Percentiles rank a stretch among this genome's conserved stretches.
Conservation (phyloP, 2,113 vertebrate species). For the Sorex araneus region DNA sequence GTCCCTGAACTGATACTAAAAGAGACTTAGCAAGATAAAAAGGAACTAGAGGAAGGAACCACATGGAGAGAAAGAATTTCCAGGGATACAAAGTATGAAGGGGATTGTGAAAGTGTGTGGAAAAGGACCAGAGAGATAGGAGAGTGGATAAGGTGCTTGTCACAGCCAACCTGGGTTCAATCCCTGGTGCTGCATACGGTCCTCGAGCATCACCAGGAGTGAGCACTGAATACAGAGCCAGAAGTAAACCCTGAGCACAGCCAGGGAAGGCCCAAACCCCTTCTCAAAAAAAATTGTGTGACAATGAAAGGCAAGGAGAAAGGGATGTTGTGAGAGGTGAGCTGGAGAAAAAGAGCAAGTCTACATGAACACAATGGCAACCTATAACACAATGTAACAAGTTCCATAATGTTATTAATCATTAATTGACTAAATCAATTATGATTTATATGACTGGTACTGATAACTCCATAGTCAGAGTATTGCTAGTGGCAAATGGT, state of each 20-base stretch:
- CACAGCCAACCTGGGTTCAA: too few relatives aligned
- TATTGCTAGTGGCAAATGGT: neutral
- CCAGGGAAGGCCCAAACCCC: too few relatives aligned
- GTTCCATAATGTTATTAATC: conserved; percentile 19
- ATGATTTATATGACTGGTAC: neutral
- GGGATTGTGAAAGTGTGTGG: too few relatives aligned
- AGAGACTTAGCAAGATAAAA: conserved; percentile 46
- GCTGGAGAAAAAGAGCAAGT: conserved; percentile 17
- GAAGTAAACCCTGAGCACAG: too few relatives aligned
- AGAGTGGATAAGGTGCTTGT: too few relatives aligned
- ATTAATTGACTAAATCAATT: conserved; percentile 28
- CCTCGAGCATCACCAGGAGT: too few relatives aligned
- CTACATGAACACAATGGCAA: conserved; percentile 21
- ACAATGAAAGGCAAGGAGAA: conserved; percentile 24
- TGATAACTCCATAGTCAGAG: conserved; percentile 33
- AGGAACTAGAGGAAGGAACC: neutral
- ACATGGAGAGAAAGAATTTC: conserved; percentile 9
- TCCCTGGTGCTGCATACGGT: too few relatives aligned
- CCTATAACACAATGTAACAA: conserved; percentile 9
- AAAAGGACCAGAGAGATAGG: too few relatives aligned
- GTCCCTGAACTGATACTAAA: neutral
- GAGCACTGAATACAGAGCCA: too few relatives aligned
- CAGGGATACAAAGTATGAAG: conserved; percentile 13
- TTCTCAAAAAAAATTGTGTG: neutral
- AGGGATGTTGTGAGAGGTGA: neutral